These are phyloP conservation scores for Resseliella maxima DNA, from an alignment of 2,888 invertebrate genomes.

Conservation along the genomic window DNA sequence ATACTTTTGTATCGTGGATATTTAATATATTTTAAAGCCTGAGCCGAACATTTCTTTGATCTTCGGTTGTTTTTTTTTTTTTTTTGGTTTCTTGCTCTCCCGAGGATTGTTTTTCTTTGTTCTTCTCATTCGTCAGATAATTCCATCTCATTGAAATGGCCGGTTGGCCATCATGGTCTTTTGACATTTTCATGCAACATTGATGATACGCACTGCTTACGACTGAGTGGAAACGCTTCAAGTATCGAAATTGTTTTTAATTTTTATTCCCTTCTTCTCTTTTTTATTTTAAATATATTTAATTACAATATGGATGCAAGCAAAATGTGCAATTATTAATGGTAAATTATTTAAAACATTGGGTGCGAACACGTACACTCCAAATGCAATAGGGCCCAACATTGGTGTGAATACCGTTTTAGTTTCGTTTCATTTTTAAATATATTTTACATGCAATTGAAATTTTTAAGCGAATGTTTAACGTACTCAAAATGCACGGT, in stretches of 20 bases:
- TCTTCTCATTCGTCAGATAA: background rate
- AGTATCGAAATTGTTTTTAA: background rate
- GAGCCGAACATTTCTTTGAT: constrained; percentile 44
- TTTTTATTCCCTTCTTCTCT: no score
- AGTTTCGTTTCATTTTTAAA: background rate
- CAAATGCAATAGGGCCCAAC: background rate
- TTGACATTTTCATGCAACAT: background rate
- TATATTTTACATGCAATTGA: background rate
- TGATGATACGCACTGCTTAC: background rate
- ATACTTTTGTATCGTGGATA: constrained; percentile 38
- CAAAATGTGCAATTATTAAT: constrained; percentile 34
- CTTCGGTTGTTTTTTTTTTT: background rate
- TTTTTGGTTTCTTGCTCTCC: background rate
- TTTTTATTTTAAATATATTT: constrained; percentile 45
- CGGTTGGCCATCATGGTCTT: background rate
- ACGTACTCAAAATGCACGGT: no score
- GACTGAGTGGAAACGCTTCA: constrained; percentile 4
- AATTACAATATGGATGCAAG: constrained; percentile 32
- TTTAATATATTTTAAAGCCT: constrained; percentile 31
- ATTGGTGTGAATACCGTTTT: background rate
- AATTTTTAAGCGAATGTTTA: background rate
- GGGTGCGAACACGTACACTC: constrained; percentile 34
- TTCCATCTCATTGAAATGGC: background rate
- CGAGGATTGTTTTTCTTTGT: background rate
- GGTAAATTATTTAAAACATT: constrained; percentile 38